Base-by-base conservation (phyloP, 2,888 invertebrate species). In the Scaptomyza parva region DNA sequence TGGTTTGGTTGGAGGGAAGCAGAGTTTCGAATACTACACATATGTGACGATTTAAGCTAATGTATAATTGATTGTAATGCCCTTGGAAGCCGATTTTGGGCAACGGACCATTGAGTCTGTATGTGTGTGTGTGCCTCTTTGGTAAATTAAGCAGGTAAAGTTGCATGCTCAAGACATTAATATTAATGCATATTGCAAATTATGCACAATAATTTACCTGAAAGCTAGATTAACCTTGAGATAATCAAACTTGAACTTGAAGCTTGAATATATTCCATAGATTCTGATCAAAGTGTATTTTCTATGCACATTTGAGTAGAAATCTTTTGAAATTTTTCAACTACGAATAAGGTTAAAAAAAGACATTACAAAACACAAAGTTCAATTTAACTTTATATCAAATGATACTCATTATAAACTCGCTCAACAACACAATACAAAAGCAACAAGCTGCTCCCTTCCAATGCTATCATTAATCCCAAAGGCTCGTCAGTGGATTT, bases 21-120 rank as follows among this genome's bases (percentile, higher is more conserved):
- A 50, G 37, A 35, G 47, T 40, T 70, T 61, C 61, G 43, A 40
- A 52, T 41, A 40, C 61, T 30, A 53, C 75, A 60, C 65, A 65
- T 64, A 79, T 80, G 80, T 83, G 83, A 76, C 80, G 80, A 80
- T 83, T 80, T 79, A 69, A 76, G 66, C 77, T 77, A 80, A 80
- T 81, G 77, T 78, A 81, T 81, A 80, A 83, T 83, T 81, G 77
- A 81, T 76, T 70, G 70, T 70, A 79, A 80, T 69, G 74, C 71
- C 48, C 45, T 50, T 65, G 65, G 53, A 79, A 82, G 68, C 72
- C 68, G 83, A 79, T 72, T 72, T 75, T 45, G 57, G 62, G 55
- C 60, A 66, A 51, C 44, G 39, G 57, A 55, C 62, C 69, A 41
- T 51, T 55, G 62, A 55, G 58, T n/a, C n/a, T n/a, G n/a, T n/a